A percentile compares a stretch with the other conserved stretches of the same genome.
These are phyloP conservation scores for Caenorhabditis elegans DNA, from an alignment of 1,140 invertebrate species.

Conservation along the genomic window WBcel235 BX284606.5:10330501-10331000, in stretches of 20 bases:
- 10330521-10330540: too few relatives aligned
- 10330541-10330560: too few relatives aligned
- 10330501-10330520: too few relatives aligned
- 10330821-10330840: conserved; percentile 53
- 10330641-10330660: background rate
- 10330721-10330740: conserved; percentile 59
- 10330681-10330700: background rate
- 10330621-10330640: background rate
- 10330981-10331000: background rate
- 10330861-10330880: conserved; percentile 25
- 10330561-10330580: too few relatives aligned
- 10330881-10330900: conserved; percentile 54
- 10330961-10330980: conserved; percentile 59
- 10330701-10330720: background rate
- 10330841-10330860: background rate
- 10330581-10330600: too few relatives aligned
- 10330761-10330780: conserved; percentile 57
- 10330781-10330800: conserved; percentile 59
- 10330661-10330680: background rate
- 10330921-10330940: conserved; percentile 54
- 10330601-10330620: too few relatives aligned
- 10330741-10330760: conserved; percentile 59
- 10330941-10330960: conserved; percentile 58
- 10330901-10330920: conserved; percentile 51
- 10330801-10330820: conserved; percentile 51